Conservation (phyloP, 2,113 vertebrate genomes). For the Etheostoma cragini region DNA sequence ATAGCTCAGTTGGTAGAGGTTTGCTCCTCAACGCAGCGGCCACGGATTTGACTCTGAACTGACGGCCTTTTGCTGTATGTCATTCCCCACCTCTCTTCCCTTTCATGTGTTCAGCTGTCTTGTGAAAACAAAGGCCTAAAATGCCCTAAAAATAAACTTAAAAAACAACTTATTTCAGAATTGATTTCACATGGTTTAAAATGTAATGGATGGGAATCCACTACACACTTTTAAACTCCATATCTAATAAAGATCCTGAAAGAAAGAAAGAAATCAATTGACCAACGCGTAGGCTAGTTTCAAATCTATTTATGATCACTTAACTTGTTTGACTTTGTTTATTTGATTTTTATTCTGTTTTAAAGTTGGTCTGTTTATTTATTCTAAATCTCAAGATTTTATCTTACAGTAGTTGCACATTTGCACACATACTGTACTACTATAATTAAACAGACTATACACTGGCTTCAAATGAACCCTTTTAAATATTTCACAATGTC, state of each 20-base stretch:
- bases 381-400: neutral
- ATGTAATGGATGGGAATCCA: conserved; percentile 7
- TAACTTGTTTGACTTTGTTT: neutral
- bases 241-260: neutral
- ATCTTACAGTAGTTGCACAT: neutral
- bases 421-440: neutral
- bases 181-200: conserved; percentile 33
- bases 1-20: too few relatives aligned
- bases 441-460: neutral
- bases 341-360: neutral
- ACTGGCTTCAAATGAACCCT: neutral
- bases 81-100: too few relatives aligned
- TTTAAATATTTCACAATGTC: conserved; percentile 11
- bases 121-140: too few relatives aligned
- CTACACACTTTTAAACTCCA: neutral
- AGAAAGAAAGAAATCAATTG: neutral
- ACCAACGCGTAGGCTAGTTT: neutral
- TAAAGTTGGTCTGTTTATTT: neutral
- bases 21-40: too few relatives aligned
- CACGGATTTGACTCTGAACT: too few relatives aligned
- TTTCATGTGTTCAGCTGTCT: too few relatives aligned
- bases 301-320: neutral
- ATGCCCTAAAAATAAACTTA: too few relatives aligned
- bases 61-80: too few relatives aligned
- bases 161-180: conserved; percentile 22